Conservation (phyloP, 1,140 invertebrate genomes). For the Cyphomyrmex costatus region DNA sequence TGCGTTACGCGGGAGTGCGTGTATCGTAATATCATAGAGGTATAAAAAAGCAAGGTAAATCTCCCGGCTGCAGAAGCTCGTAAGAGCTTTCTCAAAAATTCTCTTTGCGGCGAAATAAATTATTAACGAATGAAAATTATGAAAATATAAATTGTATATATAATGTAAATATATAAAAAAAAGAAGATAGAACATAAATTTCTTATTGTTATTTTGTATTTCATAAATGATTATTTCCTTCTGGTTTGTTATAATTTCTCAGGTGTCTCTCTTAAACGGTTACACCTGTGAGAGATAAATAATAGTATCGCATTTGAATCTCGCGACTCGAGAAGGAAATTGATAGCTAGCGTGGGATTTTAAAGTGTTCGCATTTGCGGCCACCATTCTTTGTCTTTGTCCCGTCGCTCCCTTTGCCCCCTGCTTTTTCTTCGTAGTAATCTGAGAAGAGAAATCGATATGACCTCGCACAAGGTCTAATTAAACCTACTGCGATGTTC, state of each 20-base stretch:
- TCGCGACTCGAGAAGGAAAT: constrained; percentile 25
- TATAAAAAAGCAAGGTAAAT: constrained; percentile 14
- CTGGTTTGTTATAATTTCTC: background rate
- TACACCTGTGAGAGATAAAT: background rate
- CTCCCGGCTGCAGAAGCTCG: background rate
- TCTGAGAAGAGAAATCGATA: constrained; percentile 71
- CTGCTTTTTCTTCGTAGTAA: constrained; percentile 44
- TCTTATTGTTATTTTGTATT: background rate
- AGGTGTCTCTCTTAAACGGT: background rate
- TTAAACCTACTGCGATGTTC: constrained; percentile 73
- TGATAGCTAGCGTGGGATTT: constrained; percentile 25
- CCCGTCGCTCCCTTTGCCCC: background rate
- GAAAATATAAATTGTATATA: background rate
- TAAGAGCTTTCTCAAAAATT: background rate
- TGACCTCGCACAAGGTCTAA: constrained; percentile 68
- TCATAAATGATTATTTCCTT: background rate
- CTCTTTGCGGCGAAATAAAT: background rate
- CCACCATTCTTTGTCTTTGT: background rate
- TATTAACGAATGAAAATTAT: background rate
- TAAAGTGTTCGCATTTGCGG: constrained; percentile 28
- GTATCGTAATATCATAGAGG: constrained; percentile 24
- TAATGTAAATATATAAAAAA: background rate
- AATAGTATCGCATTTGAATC: constrained; percentile 15
- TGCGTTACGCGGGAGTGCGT: constrained; percentile 7
- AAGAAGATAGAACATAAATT: no score